Evolutionary conservation across 2,888 invertebrate genomes (phyloP), one percentile per base, ranked within the genome.

Genomic region (Latheticus oryzae): DNA sequence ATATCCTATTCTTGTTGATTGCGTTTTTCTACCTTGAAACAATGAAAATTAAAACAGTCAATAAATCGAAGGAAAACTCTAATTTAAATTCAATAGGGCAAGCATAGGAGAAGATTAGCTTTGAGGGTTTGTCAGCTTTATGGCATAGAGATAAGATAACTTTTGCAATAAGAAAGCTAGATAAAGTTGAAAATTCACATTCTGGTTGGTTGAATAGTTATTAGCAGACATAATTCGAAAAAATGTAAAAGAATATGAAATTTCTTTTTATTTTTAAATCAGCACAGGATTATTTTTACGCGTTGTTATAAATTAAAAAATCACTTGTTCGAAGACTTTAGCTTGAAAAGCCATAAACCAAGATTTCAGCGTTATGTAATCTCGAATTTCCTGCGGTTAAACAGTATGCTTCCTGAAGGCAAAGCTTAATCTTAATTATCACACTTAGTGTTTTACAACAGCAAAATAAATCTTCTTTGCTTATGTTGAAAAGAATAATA

Each of bases 391-490:
- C 38, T 26, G 38, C 28, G 38, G 28, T 37, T 50, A 35, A 24
- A 12, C 50, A 37, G 33, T 28, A 35, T 50, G 50, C 50, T 32
- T 60, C 52, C 51, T 33, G 43, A 52, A 38, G 56, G 43, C 47
- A 43, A 37, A 47, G 40, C 60, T 55, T 60, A 60, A 60, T 60
- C 48, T 53, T 60, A 60, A 60, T 60, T 57, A 57, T 60, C 57
- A 57, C 57, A 60, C 45, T 60, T 60, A 52, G 30, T 56, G 56
- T 40, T 42, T 38, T 56, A 47, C 45, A 37, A 24, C 43, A 45
- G 37, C 8, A 54, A 21, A 38, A 50, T 50, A 37, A 50, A 50
- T 50, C 50, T 50, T 21, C 11, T 16, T 24, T 37, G 50, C 24
- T 50, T 50, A 37, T 38, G 50, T 23, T 50, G 50, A 38, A 50